Evolutionary conservation across 2,888 invertebrate genomes (phyloP).

Genomic region (Halictus quadricinctus): DNA sequence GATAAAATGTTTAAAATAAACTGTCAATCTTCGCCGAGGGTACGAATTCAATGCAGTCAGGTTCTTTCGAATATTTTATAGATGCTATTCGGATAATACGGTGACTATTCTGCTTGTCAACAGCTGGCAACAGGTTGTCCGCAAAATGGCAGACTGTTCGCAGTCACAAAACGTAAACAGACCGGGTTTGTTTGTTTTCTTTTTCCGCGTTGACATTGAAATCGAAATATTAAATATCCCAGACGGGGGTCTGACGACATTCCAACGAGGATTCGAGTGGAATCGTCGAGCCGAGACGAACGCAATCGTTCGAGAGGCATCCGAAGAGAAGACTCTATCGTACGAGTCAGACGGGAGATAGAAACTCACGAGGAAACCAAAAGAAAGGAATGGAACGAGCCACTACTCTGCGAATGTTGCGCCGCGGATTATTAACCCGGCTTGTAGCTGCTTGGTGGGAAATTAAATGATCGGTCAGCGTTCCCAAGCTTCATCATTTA

Average conservation of each 20-base stretch:
- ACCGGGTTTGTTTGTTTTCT: not conserved
- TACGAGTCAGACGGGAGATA: not conserved
- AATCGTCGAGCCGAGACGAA: not conserved
- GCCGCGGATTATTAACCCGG: slow-evolving; percentile 24
- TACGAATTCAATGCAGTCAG: not conserved
- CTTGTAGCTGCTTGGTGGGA: not conserved
- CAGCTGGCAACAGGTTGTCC: slow-evolving; percentile 9
- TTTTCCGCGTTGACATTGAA: not conserved
- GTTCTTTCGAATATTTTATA: not conserved
- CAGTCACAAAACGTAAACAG: not conserved
- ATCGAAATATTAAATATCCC: slow-evolving; percentile 4
- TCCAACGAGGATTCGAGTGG: not conserved
- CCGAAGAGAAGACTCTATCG: not conserved
- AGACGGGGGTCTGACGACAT: not conserved
- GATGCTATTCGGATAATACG: not conserved
- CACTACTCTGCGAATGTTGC: slow-evolving; percentile 22
- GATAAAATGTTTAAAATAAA: not conserved
- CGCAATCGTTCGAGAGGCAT: not conserved
- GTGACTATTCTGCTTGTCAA: not conserved
- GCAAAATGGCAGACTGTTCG: not conserved
- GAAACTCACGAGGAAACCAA: slow-evolving; percentile 11
- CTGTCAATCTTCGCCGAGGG: not conserved
- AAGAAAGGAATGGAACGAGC: not conserved
- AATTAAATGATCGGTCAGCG: slow-evolving; percentile 16
- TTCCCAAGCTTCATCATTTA: not conserved